phyloP scores from a whole-genome alignment of 2,888 invertebrate genomes.

The Sympetrum striolatum region DNA sequence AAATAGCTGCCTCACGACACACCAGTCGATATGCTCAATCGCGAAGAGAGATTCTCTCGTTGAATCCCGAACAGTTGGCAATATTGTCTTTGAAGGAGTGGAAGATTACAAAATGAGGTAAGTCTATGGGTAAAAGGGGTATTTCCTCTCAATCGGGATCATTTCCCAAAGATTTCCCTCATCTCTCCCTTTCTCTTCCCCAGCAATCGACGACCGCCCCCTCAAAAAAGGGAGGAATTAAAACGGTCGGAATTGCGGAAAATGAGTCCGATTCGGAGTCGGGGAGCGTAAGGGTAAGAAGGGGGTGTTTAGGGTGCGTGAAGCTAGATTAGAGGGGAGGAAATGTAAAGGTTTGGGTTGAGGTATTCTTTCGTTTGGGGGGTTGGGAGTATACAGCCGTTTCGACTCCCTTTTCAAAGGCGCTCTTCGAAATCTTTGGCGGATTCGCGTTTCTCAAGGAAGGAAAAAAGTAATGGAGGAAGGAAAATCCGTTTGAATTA shows the following conservation, averaged over 20 bases:
- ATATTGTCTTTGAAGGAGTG: too few species aligned
- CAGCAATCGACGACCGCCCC: background rate
- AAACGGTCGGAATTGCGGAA: conserved; percentile 30
- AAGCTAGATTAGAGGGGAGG: background rate
- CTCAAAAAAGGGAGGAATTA: conserved; percentile 7
- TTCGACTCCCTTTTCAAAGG: background rate
- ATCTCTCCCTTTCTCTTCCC: background rate
- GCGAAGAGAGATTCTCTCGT: too few species aligned
- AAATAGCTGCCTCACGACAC: too few species aligned
- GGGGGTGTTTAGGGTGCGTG: background rate
- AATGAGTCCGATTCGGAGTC: conserved; percentile 30
- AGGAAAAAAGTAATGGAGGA: background rate
- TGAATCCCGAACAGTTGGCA: too few species aligned
- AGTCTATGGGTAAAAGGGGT: background rate
- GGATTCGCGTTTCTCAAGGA: background rate
- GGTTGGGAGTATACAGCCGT: background rate
- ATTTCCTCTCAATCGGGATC: conserved; percentile 12
- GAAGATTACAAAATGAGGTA: background rate
- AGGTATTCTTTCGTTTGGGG: background rate
- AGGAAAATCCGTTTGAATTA: background rate
- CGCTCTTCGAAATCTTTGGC: background rate
- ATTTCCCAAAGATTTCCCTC: conserved; percentile 22
- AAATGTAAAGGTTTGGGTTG: background rate
- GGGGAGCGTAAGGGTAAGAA: background rate
- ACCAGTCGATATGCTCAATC: too few species aligned